Conservation (phyloP, 2,797 vertebrate species). For the Cuniculus paca region DNA sequence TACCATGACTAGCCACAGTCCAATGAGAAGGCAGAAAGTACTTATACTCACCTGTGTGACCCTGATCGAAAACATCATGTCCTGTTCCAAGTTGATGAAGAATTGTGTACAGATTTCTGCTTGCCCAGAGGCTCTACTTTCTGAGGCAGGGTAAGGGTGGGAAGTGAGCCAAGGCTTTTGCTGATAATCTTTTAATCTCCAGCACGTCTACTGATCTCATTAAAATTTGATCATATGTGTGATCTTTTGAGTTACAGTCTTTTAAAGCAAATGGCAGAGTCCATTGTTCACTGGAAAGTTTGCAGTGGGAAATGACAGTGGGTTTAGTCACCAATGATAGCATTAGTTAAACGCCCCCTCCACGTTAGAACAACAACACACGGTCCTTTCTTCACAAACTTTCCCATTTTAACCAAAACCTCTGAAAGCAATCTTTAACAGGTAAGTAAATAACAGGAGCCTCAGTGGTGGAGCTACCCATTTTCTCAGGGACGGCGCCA, state of each 20-base stretch:
- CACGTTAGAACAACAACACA: not conserved
- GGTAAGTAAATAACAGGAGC: not conserved
- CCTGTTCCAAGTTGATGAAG: not conserved
- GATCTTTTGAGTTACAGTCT: not conserved
- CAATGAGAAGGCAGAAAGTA: not conserved
- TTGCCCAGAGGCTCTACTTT: not conserved
- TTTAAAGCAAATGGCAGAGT: not conserved
- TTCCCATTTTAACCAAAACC: not conserved
- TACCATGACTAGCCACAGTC: not conserved
- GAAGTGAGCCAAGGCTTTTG: not conserved
- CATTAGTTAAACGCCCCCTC: not conserved
- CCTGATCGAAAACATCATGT: not conserved
- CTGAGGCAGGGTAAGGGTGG: not conserved
- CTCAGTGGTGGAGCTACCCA: not conserved
- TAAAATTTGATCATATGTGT: not conserved
- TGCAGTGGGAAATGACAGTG: not conserved
- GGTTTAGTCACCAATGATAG: not conserved
- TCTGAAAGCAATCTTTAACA: not conserved
- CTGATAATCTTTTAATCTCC: not conserved
- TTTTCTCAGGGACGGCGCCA: not conserved
- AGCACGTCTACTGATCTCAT: not conserved
- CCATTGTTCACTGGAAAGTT: not conserved
- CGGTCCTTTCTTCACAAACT: not conserved
- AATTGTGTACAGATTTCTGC: not conserved
- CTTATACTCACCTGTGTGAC: not conserved